phyloP scores from a whole-genome alignment of 2,113 vertebrate genomes.

The Xenotilapia caudafasciata region DNA sequence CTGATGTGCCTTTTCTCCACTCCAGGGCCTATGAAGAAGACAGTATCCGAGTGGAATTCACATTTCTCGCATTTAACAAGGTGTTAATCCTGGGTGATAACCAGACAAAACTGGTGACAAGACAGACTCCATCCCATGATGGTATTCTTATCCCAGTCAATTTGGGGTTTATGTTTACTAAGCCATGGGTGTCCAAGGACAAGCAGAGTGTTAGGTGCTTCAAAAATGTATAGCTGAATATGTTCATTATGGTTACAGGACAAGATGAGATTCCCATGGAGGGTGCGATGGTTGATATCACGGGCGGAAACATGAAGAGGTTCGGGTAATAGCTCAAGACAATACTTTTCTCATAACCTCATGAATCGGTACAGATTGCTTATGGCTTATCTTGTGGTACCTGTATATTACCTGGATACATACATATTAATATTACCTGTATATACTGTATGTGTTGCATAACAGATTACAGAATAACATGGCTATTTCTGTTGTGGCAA shows the following conservation, averaged over 20 bases:
- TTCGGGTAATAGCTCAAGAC: background rate
- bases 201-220: background rate
- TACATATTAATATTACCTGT: background rate
- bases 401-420: background rate
- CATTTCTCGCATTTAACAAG: fast-evolving
- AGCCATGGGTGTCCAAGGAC: background rate
- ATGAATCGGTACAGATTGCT: background rate
- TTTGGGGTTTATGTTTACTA: background rate
- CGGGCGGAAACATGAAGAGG: background rate
- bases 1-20: background rate
- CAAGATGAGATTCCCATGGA: background rate
- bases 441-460: background rate
- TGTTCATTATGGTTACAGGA: background rate
- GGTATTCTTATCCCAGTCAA: background rate
- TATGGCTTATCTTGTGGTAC: background rate
- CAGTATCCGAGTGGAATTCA: background rate
- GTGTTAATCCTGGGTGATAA: background rate
- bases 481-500: background rate
- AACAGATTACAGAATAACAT: background rate
- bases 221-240: background rate
- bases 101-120: background rate
- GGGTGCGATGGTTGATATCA: background rate
- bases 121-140: background rate
- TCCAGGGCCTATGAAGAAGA: background rate
- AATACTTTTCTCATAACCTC: background rate